Percentiles rank a stretch among this genome's conserved stretches.
Conservation (phyloP, 2,888 invertebrate genomes). For the Oeneis ivallda region DNA sequence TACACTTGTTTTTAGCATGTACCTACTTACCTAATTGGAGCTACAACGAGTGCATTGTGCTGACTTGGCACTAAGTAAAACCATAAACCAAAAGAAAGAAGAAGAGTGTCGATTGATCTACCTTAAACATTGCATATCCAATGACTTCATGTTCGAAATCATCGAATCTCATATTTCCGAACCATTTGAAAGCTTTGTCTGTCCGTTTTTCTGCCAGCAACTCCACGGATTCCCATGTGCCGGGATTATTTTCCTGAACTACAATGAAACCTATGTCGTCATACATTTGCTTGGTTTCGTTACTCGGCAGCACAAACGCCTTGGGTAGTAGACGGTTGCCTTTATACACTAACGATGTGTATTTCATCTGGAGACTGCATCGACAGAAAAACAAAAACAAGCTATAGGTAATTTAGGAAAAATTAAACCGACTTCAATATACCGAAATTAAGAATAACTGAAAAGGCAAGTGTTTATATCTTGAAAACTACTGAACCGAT, state of each 20-base stretch:
- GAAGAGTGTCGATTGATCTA: conserved; percentile 27
- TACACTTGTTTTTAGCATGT: too few species aligned
- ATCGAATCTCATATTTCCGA: conserved; percentile 39
- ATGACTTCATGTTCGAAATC: conserved; percentile 48
- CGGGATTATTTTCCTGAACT: conserved; percentile 36
- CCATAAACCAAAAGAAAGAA: too few species aligned
- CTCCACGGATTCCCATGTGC: conserved; percentile 46
- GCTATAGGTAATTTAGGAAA: too few species aligned
- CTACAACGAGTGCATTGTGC: too few species aligned
- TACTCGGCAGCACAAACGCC: conserved; percentile 55
- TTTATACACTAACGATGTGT: conserved; percentile 53
- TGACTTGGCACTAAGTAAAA: too few species aligned
- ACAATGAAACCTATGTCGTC: conserved; percentile 66
- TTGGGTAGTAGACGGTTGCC: conserved; percentile 39
- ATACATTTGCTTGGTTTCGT: conserved; percentile 51
- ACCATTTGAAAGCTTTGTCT: conserved; percentile 56
- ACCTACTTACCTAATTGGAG: too few species aligned
- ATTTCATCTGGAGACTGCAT: conserved; percentile 54
- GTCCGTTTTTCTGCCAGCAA: conserved; percentile 50
- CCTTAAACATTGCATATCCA: conserved; percentile 58
- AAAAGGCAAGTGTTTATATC: too few species aligned
- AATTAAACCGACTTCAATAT: too few species aligned
- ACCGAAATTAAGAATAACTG: too few species aligned
- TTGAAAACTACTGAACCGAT: too few species aligned
- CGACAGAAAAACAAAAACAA: not conserved